Base-by-base conservation (phyloP, 2,888 invertebrate genomes). In the Subacronicta megacephala region DNA sequence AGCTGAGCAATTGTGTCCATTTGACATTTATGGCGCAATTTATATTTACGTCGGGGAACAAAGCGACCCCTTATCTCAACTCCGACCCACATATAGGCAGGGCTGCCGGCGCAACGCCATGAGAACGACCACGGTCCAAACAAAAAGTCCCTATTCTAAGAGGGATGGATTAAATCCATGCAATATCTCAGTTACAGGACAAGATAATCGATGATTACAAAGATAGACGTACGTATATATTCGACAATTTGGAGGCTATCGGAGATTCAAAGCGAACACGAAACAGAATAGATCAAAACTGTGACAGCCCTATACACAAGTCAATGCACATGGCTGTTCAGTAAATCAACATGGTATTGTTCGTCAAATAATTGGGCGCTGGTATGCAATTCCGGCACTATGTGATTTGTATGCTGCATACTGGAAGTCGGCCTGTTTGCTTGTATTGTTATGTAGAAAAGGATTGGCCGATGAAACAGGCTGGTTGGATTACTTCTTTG, bases 21-120 rank as follows among this genome's bases (percentile, higher is more conserved):
- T 78, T 85, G 89, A 90, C 89, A 85, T 90, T 90, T 90, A 90
- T 89, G 81, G 83, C 77, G 84, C 82, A 83, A 89, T 89, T 87
- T 88, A 88, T 89, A 89, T 88, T 88, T 85, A 88, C 80, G 80
- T 68, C 74, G 72, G 74, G 75, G 78, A 76, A 80, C 78, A 83
- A 80, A 76, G 74, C 74, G 70, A 65, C 68, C 75, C 80, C 80
- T 81, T 84, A 82, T 85, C 84, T 78, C 65, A 43, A 59, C 66
- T 58, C 38, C 67, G 72, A 54, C 74, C 73, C 68, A 68, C 62
- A 76, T 75, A 67, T 44, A 59, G 40, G 41, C 58, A 76, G 76
- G 76, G 76, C 43, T 75, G 66, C 17, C 31, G 45, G 49, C 26
- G 44, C 38, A 42, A 49, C 54, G 73, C 74, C 42, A 53, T 41